These are phyloP conservation scores for Eumerus sabulonum DNA, from an alignment of 2,888 invertebrate species.

Conservation along the genomic window DNA sequence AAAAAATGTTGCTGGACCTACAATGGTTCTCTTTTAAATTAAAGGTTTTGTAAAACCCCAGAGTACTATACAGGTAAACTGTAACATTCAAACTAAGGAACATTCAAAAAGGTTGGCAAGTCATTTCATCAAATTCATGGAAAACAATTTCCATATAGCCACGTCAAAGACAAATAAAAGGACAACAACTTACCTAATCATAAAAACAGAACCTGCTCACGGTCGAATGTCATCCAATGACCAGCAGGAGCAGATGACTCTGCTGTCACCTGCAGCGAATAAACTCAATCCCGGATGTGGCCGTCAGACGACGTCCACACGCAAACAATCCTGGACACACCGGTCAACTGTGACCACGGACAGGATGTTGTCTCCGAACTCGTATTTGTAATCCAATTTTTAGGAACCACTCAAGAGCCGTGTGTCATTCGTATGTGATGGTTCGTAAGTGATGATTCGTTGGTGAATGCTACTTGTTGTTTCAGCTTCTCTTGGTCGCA, in stretches of 20 bases:
- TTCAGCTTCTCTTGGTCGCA: not conserved
- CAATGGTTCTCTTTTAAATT: no score
- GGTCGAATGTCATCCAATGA: constrained; percentile 53
- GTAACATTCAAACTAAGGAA: no score
- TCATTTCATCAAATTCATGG: constrained; percentile 32
- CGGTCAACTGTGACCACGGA: constrained; percentile 30
- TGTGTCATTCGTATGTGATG: not conserved
- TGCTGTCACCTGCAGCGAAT: constrained; percentile 14
- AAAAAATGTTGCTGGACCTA: no score
- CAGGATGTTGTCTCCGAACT: constrained; percentile 30
- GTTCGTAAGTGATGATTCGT: not conserved
- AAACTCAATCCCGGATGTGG: constrained; percentile 9
- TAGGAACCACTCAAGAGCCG: constrained; percentile 23
- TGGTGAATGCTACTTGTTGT: not conserved
- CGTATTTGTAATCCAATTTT: constrained; percentile 52
- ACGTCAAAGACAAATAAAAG: not conserved
- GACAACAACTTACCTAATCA: constrained; percentile 54
- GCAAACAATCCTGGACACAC: constrained; percentile 3
- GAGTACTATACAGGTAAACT: no score
- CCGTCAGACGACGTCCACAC: not conserved
- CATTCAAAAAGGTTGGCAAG: no score
- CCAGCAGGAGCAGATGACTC: constrained; percentile 27
- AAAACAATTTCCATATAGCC: constrained; percentile 19
- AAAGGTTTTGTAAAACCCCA: no score
- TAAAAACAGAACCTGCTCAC: constrained; percentile 45